Conservation (phyloP, 2,888 invertebrate genomes). For the Nemoura dubitans region DNA sequence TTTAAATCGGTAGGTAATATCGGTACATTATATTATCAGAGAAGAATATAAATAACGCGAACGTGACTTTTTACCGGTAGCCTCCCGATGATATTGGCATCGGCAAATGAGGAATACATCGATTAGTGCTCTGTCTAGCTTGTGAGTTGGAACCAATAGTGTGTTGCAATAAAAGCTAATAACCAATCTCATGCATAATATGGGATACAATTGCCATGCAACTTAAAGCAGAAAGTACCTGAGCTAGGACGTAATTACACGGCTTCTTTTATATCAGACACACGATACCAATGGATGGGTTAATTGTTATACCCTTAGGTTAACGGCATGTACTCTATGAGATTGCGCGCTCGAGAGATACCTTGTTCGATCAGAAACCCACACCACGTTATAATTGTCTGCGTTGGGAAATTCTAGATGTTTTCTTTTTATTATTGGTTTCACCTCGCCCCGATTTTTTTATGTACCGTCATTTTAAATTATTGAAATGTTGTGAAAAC, state of each 20-base stretch:
- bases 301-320: neutral
- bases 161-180: neutral
- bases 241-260: neutral
- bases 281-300: neutral
- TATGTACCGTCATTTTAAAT: too few species aligned
- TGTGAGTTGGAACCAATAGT: neutral
- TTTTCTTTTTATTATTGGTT: too few species aligned
- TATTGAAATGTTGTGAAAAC: too few species aligned
- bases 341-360: neutral
- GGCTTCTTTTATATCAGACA: neutral
- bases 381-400: too few species aligned
- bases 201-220: neutral
- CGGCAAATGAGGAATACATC: neutral
- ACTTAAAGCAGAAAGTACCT: constrained; percentile 3
- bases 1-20: too few species aligned
- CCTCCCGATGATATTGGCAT: neutral
- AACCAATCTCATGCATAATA: neutral
- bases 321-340: neutral
- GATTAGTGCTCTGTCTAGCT: neutral
- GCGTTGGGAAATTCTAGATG: too few species aligned
- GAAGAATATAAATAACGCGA: neutral
- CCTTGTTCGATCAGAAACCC: neutral
- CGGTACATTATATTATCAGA: too few species aligned
- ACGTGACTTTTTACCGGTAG: neutral
- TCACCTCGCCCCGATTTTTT: too few species aligned